These are phyloP conservation scores for Anniella stebbinsi DNA, from an alignment of 2,797 vertebrate genomes.

Conservation along the genomic window DNA sequence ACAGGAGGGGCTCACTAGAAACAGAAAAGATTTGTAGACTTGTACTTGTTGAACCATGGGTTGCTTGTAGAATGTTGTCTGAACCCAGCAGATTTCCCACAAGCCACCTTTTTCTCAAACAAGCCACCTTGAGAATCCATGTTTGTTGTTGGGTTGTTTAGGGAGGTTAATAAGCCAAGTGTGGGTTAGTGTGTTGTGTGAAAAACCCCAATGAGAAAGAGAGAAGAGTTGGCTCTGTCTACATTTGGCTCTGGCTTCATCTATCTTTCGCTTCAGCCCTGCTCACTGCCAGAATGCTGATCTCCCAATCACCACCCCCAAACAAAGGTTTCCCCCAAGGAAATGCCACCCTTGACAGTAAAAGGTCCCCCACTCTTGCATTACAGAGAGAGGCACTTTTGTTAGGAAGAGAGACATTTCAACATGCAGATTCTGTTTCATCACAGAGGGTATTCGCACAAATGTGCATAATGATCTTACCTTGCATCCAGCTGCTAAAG, in stretches of 20 bases:
- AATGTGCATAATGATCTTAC: conserved; percentile 69
- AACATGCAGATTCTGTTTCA: not conserved
- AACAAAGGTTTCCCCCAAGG: not conserved
- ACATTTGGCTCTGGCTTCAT: not conserved
- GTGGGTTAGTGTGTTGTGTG: too few species aligned
- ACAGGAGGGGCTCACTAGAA: not conserved
- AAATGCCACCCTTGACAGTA: not conserved
- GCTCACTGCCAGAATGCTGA: too few species aligned
- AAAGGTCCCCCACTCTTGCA: not conserved
- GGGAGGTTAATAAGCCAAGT: too few species aligned
- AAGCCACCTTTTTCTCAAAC: too few species aligned
- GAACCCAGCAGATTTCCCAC: too few species aligned
- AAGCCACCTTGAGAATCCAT: too few species aligned
- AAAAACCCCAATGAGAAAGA: too few species aligned
- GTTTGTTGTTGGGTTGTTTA: too few species aligned
- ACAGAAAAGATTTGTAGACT: not conserved
- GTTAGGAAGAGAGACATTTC: not conserved
- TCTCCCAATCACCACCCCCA: not conserved
- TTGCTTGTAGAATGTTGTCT: too few species aligned
- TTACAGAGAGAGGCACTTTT: not conserved
- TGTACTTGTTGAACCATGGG: too few species aligned
- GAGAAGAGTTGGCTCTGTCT: too few species aligned
- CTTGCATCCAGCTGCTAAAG: conserved; percentile 97
- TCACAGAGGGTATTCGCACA: too few species aligned
- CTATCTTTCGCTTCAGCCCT: not conserved